phyloP scores from a whole-genome alignment of 2,113 vertebrate genomes.

The Bagarius yarrelli region DNA sequence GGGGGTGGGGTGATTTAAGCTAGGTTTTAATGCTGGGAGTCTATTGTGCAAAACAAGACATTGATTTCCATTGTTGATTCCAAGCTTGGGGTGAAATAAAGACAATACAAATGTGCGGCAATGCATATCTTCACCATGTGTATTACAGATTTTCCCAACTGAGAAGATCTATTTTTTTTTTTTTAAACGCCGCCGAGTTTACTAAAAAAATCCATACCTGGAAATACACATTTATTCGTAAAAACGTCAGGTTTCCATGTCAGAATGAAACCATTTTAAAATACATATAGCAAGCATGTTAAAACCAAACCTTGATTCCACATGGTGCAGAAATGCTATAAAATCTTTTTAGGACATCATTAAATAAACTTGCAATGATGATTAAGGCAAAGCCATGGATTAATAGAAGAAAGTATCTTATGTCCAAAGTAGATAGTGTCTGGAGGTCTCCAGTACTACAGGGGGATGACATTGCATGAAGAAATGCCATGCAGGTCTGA shows the following conservation, averaged over 20 bases:
- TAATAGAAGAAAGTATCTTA: background rate
- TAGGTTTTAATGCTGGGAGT: background rate
- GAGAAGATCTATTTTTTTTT: background rate
- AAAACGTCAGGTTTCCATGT: background rate
- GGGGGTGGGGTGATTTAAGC: too few relatives aligned
- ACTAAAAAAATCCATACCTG: background rate
- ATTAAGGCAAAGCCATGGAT: background rate
- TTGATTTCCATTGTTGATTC: slow-evolving; percentile 17
- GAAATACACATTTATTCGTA: background rate
- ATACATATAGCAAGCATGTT: background rate
- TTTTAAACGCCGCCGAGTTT: background rate
- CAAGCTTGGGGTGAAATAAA: background rate
- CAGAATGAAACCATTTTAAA: background rate
- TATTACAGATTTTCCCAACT: background rate
- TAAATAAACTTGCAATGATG: background rate
- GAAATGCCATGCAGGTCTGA: too few relatives aligned
- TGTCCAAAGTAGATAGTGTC: too few relatives aligned
- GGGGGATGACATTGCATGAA: too few relatives aligned
- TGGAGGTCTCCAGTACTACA: too few relatives aligned
- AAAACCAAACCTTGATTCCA: background rate
- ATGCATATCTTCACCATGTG: background rate
- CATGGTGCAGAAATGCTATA: background rate
- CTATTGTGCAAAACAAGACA: slow-evolving; percentile 16
- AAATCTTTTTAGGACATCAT: background rate
- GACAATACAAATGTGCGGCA: slow-evolving; percentile 5